These are phyloP conservation scores for Scomber scombrus DNA, from an alignment of 2,113 vertebrate genomes.

Conservation along the genomic window DNA sequence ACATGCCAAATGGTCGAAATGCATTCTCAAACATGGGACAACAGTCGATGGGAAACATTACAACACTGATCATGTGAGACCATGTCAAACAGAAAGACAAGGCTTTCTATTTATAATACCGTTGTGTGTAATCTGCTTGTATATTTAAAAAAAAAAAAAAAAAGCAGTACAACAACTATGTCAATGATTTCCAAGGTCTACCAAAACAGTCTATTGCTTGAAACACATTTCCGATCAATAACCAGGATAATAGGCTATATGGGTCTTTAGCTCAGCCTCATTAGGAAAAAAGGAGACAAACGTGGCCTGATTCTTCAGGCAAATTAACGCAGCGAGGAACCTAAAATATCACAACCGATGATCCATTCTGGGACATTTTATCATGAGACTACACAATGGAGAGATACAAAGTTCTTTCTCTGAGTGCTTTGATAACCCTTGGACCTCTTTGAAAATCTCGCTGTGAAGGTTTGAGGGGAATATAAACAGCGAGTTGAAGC, in stretches of 20 bases:
- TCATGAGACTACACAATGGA: conserved; percentile 66
- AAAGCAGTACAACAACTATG: background rate
- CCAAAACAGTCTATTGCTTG: conserved; percentile 43
- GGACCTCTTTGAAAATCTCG: conserved; percentile 71
- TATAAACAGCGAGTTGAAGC: conserved; percentile 62
- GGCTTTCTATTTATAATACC: conserved; percentile 11
- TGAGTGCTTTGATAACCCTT: conserved; percentile 70
- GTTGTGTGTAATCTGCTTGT: background rate
- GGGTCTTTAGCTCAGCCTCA: conserved; percentile 77
- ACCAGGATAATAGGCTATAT: conserved; percentile 73
- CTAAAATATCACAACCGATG: conserved; percentile 77
- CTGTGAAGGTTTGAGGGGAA: conserved; percentile 67
- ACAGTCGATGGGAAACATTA: conserved; percentile 43
- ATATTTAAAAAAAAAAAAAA: background rate
- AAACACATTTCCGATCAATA: conserved; percentile 70
- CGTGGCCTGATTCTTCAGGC: conserved; percentile 82
- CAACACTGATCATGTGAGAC: conserved; percentile 38
- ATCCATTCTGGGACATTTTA: conserved; percentile 76
- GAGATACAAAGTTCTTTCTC: conserved; percentile 57
- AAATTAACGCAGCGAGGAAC: conserved; percentile 76
- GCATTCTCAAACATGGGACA: conserved; percentile 60
- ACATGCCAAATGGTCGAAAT: conserved; percentile 57
- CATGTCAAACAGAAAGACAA: conserved; percentile 35
- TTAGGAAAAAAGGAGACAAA: conserved; percentile 76
- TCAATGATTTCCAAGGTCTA: conserved; percentile 57